These are phyloP conservation scores for Seriola dumerili DNA, from an alignment of 2,113 vertebrate species.

Conservation along the genomic window DNA sequence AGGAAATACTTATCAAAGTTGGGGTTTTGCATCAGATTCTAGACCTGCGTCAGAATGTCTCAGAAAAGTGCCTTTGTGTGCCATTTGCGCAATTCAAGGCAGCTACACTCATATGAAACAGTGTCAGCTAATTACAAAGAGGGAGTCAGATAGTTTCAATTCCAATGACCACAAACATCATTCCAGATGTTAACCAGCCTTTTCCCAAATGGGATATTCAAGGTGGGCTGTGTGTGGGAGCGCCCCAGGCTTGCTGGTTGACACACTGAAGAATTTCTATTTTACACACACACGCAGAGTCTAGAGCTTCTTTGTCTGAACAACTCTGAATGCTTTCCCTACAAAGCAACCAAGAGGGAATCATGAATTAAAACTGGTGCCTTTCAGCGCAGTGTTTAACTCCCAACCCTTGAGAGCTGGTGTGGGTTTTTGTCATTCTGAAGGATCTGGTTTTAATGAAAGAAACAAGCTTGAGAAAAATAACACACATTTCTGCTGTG, in stretches of 20 bases:
- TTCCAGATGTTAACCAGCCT: constrained; percentile 68
- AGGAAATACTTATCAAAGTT: background rate
- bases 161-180: constrained; percentile 60
- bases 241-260: constrained; percentile 51
- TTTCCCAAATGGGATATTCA: constrained; percentile 64
- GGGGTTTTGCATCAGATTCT: constrained; percentile 2
- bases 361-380: constrained; percentile 75
- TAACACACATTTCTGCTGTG: constrained; percentile 62
- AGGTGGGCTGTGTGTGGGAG: constrained; percentile 68
- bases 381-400: constrained; percentile 52
- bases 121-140: constrained; percentile 50
- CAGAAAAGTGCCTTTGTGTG: constrained; percentile 15
- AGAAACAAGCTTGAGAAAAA: constrained; percentile 71
- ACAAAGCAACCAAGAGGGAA: constrained; percentile 64
- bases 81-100: constrained; percentile 19
- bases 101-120: constrained; percentile 30
- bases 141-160: constrained; percentile 54
- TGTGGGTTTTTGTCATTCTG: constrained; percentile 70
- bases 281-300: constrained; percentile 56
- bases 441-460: constrained; percentile 77
- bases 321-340: constrained; percentile 45
- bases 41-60: background rate
- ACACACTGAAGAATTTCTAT: constrained; percentile 59
- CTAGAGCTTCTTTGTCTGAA: constrained; percentile 62
- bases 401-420: constrained; percentile 38